Evolutionary conservation across 2,797 vertebrate genomes (phyloP).

Genomic region (Streptopelia turtur): DNA sequence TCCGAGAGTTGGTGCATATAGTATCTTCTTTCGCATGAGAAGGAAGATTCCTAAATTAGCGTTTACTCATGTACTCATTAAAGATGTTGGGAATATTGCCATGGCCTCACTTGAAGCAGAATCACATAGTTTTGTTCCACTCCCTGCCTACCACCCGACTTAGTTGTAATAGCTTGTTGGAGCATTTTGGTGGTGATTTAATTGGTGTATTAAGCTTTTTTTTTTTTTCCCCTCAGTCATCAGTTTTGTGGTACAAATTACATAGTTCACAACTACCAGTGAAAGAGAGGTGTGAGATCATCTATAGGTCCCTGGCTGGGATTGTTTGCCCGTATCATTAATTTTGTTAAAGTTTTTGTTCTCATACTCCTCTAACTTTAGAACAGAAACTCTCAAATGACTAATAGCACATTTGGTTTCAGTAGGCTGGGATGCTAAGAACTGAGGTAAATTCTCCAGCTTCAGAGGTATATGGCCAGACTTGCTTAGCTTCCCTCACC

Average conservation of each 20-base stretch:
- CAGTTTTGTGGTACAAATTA: constrained; percentile 53
- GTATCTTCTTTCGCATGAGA: constrained; percentile 18
- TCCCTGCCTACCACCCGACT: constrained; percentile 18
- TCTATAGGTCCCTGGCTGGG: constrained; percentile 7
- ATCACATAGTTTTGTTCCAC: constrained; percentile 11
- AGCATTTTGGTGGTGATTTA: constrained; percentile 42
- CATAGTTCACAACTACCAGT: constrained; percentile 1
- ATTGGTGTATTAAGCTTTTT: constrained; percentile 37
- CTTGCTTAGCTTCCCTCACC: neutral
- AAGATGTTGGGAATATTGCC: constrained; percentile 53
- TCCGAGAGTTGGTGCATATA: constrained; percentile 5
- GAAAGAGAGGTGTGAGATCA: constrained; percentile 52
- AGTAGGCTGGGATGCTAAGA: constrained; percentile 2
- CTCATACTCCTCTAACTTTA: constrained; percentile 25
- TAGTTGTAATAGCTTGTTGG: constrained; percentile 51
- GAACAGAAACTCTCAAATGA: constrained; percentile 44
- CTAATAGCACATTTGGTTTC: constrained; percentile 37
- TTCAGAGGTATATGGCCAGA: constrained; percentile 4
- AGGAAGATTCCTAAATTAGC: constrained; percentile 45
- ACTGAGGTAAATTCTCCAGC: neutral
- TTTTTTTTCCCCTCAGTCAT: constrained; percentile 33
- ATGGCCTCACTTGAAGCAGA: constrained; percentile 48
- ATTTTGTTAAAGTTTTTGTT: constrained; percentile 42
- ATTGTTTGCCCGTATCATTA: constrained; percentile 49
- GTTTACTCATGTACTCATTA: constrained; percentile 33